phyloP scores from a whole-genome alignment of 2,888 invertebrate species.

The Mylabris sibirica region DNA sequence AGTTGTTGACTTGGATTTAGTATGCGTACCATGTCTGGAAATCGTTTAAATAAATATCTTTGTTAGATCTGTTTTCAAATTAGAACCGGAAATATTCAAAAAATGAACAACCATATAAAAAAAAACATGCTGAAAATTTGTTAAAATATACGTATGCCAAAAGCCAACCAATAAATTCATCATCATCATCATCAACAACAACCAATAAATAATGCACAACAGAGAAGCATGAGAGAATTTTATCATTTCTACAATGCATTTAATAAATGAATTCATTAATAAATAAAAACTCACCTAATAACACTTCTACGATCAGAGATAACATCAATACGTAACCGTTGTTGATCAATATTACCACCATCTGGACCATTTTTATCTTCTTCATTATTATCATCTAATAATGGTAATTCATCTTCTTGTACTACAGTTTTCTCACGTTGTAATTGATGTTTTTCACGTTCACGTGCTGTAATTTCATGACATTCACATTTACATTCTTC shows the following conservation, averaged over 20 bases:
- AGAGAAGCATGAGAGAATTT: not conserved
- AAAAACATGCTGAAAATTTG: not conserved
- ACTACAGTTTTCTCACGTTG: slow-evolving; percentile 35
- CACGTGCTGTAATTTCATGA: slow-evolving; percentile 66
- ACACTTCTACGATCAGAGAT: slow-evolving; percentile 58
- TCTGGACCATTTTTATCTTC: slow-evolving; percentile 49
- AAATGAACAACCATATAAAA: not conserved
- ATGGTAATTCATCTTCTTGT: slow-evolving; percentile 64
- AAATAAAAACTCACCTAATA: slow-evolving; percentile 53
- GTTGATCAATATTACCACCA: slow-evolving; percentile 41
- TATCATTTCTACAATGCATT: too few relatives aligned
- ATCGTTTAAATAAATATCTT: not conserved
- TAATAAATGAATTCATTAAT: not conserved
- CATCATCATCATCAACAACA: not conserved
- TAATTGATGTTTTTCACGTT: slow-evolving; percentile 48
- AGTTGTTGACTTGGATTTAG: slow-evolving; percentile 8
- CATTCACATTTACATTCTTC: slow-evolving; percentile 90
- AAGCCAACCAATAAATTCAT: not conserved
- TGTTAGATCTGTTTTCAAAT: slow-evolving; percentile 7
- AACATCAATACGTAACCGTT: slow-evolving; percentile 46
- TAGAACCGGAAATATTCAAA: not conserved
- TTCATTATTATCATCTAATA: slow-evolving; percentile 60
- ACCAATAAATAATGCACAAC: not conserved
- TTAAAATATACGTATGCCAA: not conserved
- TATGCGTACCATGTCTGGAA: slow-evolving; percentile 11